Base-by-base conservation (phyloP, 2,797 vertebrate genomes). In the Clarias platycephalus region DNA sequence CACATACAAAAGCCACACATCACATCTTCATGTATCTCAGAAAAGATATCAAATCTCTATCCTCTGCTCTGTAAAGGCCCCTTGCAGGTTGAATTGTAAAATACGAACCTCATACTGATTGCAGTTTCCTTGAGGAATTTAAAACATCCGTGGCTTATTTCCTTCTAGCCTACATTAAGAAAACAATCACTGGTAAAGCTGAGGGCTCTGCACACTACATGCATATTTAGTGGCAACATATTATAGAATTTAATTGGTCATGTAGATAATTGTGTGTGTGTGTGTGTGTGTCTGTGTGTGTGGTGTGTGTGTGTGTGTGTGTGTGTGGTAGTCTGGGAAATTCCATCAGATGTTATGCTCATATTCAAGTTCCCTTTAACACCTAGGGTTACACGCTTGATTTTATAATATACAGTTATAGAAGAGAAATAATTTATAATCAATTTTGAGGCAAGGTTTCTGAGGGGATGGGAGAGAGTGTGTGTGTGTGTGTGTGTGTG, bases 21-120 rank as follows among this genome's bases (percentile, higher is more conserved):
- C 10, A 31, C n/a, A 40, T 49, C 9, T 22, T 64, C 28, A 81
- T 77, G 7, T 60, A 75, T 80, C 28, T 83, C 49, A 72, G 44
- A 80, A 49, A 37, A 84, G n/a, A n/a, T 60, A 37, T 20, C 63
- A 76, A 57, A 60, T 55, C 34, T 75, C 62, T 62, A 80, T 77
- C n/a, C 74, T 81, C 82, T 34, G 26, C 40, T 26, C 40, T 68
- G 28, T 60, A 28, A 64, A 67, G 40, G 62, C 55, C 60, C 24
- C 66, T 68, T 76, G 58, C 63, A 40, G 34, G 40, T 86, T 84
- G 84, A 78, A 87, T 83, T 83, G 5, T 62, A 86, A 87, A 81
- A 86, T 83, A 83, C 79, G 58, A 81, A 81, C 44, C 64, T 67
- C 13, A 75, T 68, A 68, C 12, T 82, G 63, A 77, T 64, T 18